phyloP scores from a whole-genome alignment of 2,113 vertebrate species.

The Melanocharis versteri region DNA sequence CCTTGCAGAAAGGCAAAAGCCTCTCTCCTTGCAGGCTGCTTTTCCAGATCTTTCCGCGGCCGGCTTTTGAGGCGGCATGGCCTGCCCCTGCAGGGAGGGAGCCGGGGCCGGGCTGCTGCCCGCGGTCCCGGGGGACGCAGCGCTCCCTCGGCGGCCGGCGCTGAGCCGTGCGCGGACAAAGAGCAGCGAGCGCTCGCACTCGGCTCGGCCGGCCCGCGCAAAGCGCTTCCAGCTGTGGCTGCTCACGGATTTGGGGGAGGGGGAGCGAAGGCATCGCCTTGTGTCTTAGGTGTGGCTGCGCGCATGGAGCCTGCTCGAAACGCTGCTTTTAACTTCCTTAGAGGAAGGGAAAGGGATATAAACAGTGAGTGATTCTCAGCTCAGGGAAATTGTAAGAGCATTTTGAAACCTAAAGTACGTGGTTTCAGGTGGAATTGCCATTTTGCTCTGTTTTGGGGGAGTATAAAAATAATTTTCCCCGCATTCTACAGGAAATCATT shows the following conservation, averaged over 20 bases:
- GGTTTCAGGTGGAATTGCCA: not conserved
- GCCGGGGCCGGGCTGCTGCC: conserved; percentile 72
- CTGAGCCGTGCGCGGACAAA: conserved; percentile 76
- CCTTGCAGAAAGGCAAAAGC: conserved; percentile 27
- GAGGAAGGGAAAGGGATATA: conserved; percentile 30
- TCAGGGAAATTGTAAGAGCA: not conserved
- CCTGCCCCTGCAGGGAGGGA: conserved; percentile 76
- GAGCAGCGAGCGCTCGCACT: conserved; percentile 71
- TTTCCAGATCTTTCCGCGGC: conserved; percentile 77
- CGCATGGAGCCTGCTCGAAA: conserved; percentile 39
- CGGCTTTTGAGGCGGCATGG: conserved; percentile 78
- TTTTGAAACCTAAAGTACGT: not conserved
- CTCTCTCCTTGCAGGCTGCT: conserved; percentile 29
- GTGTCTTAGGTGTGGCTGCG: conserved; percentile 71
- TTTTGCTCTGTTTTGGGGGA: not conserved
- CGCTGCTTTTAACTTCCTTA: conserved; percentile 43
- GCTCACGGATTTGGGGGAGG: conserved; percentile 46
- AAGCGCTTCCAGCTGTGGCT: conserved; percentile 80
- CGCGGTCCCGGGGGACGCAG: conserved; percentile 72
- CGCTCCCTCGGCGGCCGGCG: conserved; percentile 72
- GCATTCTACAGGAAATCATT: not conserved
- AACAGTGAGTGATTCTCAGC: conserved; percentile 14
- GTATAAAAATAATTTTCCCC: not conserved
- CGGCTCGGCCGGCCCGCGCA: conserved; percentile 49
- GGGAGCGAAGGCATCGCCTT: conserved; percentile 52